Evolutionary conservation across 2,797 vertebrate genomes (phyloP).

Genomic region (Malacoraja senta): DNA sequence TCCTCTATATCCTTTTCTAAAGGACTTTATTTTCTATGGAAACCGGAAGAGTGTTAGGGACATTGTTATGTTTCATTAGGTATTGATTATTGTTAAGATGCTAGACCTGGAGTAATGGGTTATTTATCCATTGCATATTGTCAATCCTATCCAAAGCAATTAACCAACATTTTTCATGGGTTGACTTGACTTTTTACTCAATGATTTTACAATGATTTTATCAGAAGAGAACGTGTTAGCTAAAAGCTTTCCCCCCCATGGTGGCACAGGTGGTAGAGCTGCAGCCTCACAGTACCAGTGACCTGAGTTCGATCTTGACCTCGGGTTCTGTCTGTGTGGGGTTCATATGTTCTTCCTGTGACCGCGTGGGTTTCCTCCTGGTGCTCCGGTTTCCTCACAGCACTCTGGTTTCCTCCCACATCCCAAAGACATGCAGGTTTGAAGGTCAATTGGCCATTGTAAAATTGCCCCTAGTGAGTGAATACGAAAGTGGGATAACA

Average conservation of each 20-base stretch:
- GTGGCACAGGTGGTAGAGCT: no score
- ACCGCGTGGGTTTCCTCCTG: no score
- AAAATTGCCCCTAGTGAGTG: no score
- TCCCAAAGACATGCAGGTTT: no score
- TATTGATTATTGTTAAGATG: neutral
- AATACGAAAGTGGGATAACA: no score
- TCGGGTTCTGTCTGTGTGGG: no score
- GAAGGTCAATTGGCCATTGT: no score
- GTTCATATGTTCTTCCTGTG: no score
- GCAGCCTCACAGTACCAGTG: no score
- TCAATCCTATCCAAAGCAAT: neutral
- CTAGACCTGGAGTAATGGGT: neutral
- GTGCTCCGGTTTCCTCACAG: no score
- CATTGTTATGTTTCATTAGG: neutral
- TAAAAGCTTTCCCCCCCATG: neutral
- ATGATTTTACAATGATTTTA: neutral
- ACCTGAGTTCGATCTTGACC: no score
- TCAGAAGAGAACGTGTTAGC: neutral
- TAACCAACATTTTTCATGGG: neutral
- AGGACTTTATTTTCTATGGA: neutral
- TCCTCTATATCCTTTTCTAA: neutral
- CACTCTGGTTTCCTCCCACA: no score
- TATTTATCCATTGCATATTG: neutral
- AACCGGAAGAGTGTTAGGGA: neutral
- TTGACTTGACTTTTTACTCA: neutral